Evolutionary conservation across 2,113 vertebrate genomes (phyloP), one percentile per base, ranked within the genome.

Genomic region (Erythrolamprus reginae): DNA sequence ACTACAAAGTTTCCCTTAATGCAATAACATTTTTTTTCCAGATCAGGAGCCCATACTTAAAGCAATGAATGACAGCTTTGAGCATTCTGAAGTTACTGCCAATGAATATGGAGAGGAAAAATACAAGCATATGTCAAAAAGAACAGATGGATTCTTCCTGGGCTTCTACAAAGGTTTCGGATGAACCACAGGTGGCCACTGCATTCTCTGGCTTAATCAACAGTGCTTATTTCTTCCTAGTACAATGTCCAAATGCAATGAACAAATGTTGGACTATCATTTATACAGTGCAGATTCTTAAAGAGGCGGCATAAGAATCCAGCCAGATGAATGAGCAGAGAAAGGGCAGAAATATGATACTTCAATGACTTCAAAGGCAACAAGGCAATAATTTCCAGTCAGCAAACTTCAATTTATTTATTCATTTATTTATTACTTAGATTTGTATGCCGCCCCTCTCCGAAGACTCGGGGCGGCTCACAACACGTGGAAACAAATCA

Each of bases 1-100:
- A 24, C 4, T 19, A 15, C 85, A 48, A 38, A 82, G 38, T 65
- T 90, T 84, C 88, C 33, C 56, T 89, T 24, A 86, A 12, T 38
- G 91, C 82, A 70, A 84, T 70, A 86, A 82, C 0, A 5, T 58
- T 58, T 84, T 91, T 38, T 82, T 48, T 45, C 45, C 85, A 91
- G 91, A 89, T 86, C 55, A 0, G 50, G 87, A 88, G 50, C 77
- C 17, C 33, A 42, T 91, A 86, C n/a, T 9, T 92, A 47, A 55
- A 92, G 82, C 87, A 58, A 33, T 87, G 90, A 47, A 87, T 89
- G 87, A n/a, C 0, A 92, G 90, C 24, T n/a, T 70, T 1, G 82
- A 91, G 92, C 42, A 94, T 90, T 0, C 91, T 86, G 77, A 33
- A 82, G 51, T 52, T 26, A 19, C 17, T 88, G 90, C 70, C 70